A percentile compares a stretch with the other conserved stretches of the same genome.
These are phyloP conservation scores for Brenthis daphne DNA, from an alignment of 2,888 invertebrate species.

Conservation along the genomic window DNA sequence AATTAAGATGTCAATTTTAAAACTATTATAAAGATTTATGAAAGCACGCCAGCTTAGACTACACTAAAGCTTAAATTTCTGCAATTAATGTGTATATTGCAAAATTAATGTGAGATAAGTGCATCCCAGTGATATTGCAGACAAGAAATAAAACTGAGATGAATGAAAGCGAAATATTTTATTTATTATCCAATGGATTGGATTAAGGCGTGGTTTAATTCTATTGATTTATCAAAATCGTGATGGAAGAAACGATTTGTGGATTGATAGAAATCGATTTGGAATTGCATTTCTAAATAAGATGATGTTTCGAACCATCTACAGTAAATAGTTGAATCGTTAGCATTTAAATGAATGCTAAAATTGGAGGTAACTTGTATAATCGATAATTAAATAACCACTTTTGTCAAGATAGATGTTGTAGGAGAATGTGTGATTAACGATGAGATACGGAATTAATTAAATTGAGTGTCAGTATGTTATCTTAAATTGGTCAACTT, in stretches of 20 bases:
- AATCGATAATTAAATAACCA: conserved; percentile 14
- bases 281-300: conserved; percentile 28
- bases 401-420: conserved; percentile 15
- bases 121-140: conserved; percentile 9
- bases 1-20: conserved; percentile 14
- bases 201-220: conserved; percentile 31
- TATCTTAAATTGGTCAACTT: too few relatives aligned
- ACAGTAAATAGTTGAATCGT: not conserved
- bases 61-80: not conserved
- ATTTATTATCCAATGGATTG: conserved; percentile 20
- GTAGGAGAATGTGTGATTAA: conserved; percentile 8
- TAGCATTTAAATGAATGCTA: conserved; percentile 17
- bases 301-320: conserved; percentile 14
- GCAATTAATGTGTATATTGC: not conserved
- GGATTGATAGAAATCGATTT: conserved; percentile 31
- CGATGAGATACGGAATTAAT: not conserved
- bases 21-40: not conserved
- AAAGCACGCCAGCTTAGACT: not conserved
- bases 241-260: conserved; percentile 34
- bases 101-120: not conserved
- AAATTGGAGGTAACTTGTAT: conserved; percentile 12
- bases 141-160: conserved; percentile 31
- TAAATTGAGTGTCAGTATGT: not conserved
- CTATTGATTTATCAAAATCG: conserved; percentile 36
- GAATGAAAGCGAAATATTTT: conserved; percentile 33